Conservation (phyloP, 2,888 invertebrate species). For the Euplexia lucipara region DNA sequence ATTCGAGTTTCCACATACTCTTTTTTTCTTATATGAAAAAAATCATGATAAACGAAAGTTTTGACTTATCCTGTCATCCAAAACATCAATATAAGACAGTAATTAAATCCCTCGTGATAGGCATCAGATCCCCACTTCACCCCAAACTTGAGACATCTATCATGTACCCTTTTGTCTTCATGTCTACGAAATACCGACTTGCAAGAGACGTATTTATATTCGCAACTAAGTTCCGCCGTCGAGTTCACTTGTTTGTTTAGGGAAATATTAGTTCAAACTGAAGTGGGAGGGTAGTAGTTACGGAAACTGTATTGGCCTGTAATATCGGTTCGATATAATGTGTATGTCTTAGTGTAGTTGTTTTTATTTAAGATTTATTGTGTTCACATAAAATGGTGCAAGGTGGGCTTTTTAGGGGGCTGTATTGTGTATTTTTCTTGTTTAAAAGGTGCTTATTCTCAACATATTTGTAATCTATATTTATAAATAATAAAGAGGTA, state of each 20-base stretch:
- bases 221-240: constrained; percentile 7
- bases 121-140: constrained; percentile 8
- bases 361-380: too few species aligned
- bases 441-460: too few species aligned
- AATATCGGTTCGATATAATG: not conserved
- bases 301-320: not conserved
- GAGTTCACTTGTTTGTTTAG: constrained; percentile 8
- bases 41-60: not conserved
- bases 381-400: too few species aligned
- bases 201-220: constrained; percentile 36
- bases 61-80: not conserved
- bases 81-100: constrained; percentile 27
- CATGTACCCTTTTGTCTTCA: constrained; percentile 39
- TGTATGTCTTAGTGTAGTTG: not conserved
- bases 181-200: constrained; percentile 25
- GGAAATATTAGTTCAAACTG: constrained; percentile 23
- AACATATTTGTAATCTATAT: too few species aligned
- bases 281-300: not conserved
- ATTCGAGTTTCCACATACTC: too few species aligned
- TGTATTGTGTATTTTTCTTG: too few species aligned
- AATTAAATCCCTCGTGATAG: constrained; percentile 25
- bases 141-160: constrained; percentile 41
- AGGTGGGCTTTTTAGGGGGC: too few species aligned
- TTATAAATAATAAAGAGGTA: too few species aligned
- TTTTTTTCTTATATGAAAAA: not conserved